Evolutionary conservation across 1,140 invertebrate genomes (phyloP).

Genomic region (Zaprionus kolodkinae): DNA sequence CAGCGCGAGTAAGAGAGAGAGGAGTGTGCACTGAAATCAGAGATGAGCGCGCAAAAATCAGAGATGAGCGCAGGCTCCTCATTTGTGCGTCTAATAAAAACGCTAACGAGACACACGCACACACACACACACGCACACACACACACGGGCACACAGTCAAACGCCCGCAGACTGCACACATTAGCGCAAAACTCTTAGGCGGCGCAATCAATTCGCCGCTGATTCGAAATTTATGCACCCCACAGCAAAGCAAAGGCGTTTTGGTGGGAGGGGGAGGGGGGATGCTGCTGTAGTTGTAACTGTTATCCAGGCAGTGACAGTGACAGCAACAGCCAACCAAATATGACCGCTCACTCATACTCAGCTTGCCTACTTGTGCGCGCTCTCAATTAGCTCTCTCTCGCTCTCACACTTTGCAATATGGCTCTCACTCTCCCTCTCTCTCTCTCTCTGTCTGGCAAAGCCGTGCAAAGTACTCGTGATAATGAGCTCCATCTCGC

Average conservation of each 20-base stretch:
- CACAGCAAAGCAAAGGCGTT: background rate
- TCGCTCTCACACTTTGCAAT: background rate
- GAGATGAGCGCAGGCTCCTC: slow-evolving; percentile 50
- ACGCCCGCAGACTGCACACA: slow-evolving; percentile 28
- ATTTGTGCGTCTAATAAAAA: slow-evolving; percentile 74
- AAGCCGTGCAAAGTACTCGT: slow-evolving; percentile 81
- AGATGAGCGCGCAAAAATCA: slow-evolving; percentile 20
- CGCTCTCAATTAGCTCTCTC: background rate
- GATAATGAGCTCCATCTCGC: slow-evolving; percentile 83
- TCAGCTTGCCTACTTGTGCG: background rate
- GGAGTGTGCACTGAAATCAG: too few species aligned
- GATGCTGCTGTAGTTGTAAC: slow-evolving; percentile 29
- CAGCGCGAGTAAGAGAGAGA: background rate
- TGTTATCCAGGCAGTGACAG: slow-evolving; percentile 28
- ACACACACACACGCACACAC: slow-evolving; percentile 38
- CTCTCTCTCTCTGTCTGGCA: slow-evolving; percentile 25
- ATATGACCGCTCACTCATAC: slow-evolving; percentile 36
- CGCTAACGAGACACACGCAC: slow-evolving; percentile 67
- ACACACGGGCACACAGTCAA: too few species aligned
- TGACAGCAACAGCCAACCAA: slow-evolving; percentile 39
- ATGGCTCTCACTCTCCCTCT: slow-evolving; percentile 2
- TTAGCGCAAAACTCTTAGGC: slow-evolving; percentile 61
- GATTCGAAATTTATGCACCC: slow-evolving; percentile 46
- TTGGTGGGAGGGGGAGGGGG: background rate
- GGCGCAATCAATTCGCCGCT: slow-evolving; percentile 57